Percentiles rank a stretch among this genome's conserved stretches.
Evolutionary conservation across 92 coral and sea anemone species (phyloP).

Genomic region (Porites evermanni): DNA sequence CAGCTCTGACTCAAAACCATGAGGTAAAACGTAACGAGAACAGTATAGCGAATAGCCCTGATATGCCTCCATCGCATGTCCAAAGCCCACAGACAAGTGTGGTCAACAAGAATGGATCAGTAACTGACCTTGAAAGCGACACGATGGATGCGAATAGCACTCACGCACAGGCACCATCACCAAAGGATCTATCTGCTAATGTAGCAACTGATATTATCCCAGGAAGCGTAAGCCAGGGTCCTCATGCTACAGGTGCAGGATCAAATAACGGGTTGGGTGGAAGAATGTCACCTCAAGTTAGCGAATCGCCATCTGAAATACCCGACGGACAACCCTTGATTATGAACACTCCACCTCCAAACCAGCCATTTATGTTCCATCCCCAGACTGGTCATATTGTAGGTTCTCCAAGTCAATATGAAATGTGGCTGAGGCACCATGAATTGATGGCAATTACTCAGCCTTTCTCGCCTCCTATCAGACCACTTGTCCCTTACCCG

Average conservation of each 20-base stretch:
- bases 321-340: slow-evolving; percentile 13
- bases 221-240: background rate
- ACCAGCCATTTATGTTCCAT: slow-evolving; percentile 1
- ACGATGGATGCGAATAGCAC: background rate
- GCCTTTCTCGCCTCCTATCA: slow-evolving; percentile 1
- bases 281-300: background rate
- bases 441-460: background rate
- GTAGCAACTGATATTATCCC: background rate
- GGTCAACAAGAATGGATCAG: background rate
- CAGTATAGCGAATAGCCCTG: too few relatives aligned
- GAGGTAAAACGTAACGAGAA: too few relatives aligned
- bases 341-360: slow-evolving; percentile 23
- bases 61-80: background rate
- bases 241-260: background rate
- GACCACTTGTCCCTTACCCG: slow-evolving; percentile 40
- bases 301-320: background rate
- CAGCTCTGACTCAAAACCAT: background rate
- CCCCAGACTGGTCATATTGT: slow-evolving; percentile 3
- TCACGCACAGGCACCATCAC: background rate
- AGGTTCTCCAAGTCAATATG: slow-evolving; percentile 24
- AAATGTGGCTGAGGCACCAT: slow-evolving; percentile 20
- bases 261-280: background rate
- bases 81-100: background rate
- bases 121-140: background rate
- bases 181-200: background rate